phyloP scores from a whole-genome alignment of 92 coral and sea anemone species.

The Paramuricea clavata region DNA sequence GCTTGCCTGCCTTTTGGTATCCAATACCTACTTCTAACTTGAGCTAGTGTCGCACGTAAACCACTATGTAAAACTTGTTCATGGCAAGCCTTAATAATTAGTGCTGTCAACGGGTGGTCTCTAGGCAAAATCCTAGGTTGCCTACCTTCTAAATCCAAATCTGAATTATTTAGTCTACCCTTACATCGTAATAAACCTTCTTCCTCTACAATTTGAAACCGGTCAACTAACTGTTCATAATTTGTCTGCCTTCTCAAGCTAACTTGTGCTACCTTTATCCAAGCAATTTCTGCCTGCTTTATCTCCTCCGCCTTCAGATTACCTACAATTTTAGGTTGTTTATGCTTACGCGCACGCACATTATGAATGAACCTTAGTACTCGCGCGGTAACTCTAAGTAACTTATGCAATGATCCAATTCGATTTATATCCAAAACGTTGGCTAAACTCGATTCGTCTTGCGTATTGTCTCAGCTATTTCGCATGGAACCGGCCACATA shows the following conservation, averaged over 20 bases:
- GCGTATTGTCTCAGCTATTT: not conserved
- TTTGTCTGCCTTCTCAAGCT: too few relatives aligned
- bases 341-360: not conserved
- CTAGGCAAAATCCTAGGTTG: constrained; percentile 56
- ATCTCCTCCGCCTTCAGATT: too few relatives aligned
- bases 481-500: constrained; percentile 18
- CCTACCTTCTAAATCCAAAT: constrained; percentile 35
- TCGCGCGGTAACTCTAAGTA: not conserved
- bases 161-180: constrained; percentile 49
- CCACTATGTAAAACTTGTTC: constrained; percentile 38
- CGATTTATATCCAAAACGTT: not conserved
- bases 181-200: constrained; percentile 40
- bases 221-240: too few relatives aligned
- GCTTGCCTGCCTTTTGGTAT: constrained; percentile 54
- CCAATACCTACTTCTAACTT: constrained; percentile 57
- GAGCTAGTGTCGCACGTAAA: constrained; percentile 56
- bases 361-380: not conserved
- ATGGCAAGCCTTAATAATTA: constrained; percentile 35
- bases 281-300: too few relatives aligned
- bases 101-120: constrained; percentile 46
- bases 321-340: not conserved
- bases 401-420: not conserved
- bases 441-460: not conserved
- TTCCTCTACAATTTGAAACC: not conserved
- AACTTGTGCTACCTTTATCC: too few relatives aligned